phyloP scores from a whole-genome alignment of 2,888 invertebrate species.

The Cantharis lateralis region DNA sequence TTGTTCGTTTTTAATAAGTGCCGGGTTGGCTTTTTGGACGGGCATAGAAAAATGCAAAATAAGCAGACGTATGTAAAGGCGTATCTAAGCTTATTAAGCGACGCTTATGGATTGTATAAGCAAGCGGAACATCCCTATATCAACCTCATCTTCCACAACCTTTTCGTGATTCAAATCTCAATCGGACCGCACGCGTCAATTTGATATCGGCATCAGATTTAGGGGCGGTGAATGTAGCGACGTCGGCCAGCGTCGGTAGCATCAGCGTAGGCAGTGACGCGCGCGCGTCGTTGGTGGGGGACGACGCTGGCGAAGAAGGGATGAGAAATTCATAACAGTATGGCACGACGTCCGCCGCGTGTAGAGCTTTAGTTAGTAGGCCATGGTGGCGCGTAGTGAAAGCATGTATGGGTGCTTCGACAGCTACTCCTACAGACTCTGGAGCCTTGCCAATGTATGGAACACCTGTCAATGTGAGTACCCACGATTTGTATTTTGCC shows the following conservation, averaged over 20 bases:
- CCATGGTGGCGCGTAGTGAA: slow-evolving; percentile 81
- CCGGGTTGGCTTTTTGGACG: neutral
- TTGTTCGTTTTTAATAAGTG: neutral
- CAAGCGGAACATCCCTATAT: slow-evolving; percentile 36
- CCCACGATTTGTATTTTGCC: slow-evolving; percentile 3
- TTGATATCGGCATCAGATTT: slow-evolving; percentile 47
- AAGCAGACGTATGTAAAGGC: slow-evolving; percentile 22
- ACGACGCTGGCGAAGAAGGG: slow-evolving; percentile 40
- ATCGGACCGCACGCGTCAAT: slow-evolving; percentile 47
- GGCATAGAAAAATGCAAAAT: slow-evolving; percentile 19
- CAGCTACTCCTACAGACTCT: slow-evolving; percentile 77
- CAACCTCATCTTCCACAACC: slow-evolving; percentile 36
- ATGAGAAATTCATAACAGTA: slow-evolving; percentile 37
- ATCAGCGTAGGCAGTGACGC: slow-evolving; percentile 39
- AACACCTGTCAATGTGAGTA: slow-evolving; percentile 76
- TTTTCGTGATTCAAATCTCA: slow-evolving; percentile 41
- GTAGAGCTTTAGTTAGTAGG: slow-evolving; percentile 61
- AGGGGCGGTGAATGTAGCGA: slow-evolving; percentile 50
- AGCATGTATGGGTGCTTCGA: slow-evolving; percentile 77
- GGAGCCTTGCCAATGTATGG: slow-evolving; percentile 79
- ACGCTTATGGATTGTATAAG: slow-evolving; percentile 38
- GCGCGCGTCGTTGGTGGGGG: slow-evolving; percentile 43
- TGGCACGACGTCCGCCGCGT: slow-evolving; percentile 44
- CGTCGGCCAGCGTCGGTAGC: slow-evolving; percentile 38
- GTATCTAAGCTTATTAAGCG: slow-evolving; percentile 37